These are phyloP conservation scores for Numida meleagris DNA, from an alignment of 2,113 vertebrate species.

Conservation along the genomic window DNA sequence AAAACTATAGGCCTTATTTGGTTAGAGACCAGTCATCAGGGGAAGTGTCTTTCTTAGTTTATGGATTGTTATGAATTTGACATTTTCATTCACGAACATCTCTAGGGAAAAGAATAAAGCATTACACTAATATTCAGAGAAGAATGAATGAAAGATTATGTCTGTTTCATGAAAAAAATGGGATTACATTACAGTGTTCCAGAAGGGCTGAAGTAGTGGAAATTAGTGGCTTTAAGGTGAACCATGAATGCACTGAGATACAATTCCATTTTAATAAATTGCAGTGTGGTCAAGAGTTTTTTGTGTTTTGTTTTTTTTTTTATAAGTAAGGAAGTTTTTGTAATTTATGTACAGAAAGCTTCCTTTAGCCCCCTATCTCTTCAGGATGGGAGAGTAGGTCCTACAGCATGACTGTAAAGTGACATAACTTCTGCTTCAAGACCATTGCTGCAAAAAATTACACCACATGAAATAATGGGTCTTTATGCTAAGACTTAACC, in stretches of 20 bases:
- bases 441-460: not conserved
- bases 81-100: not conserved
- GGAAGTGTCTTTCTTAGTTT: not conserved
- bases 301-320: not conserved
- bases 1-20: not conserved
- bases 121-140: not conserved
- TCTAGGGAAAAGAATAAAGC: not conserved
- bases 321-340: not conserved
- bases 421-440: not conserved
- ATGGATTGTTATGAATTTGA: not conserved
- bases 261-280: not conserved
- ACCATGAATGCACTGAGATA: not conserved
- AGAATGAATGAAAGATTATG: not conserved
- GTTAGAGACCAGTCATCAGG: not conserved
- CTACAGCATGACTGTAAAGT: not conserved
- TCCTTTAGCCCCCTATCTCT: not conserved
- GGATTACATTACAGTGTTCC: not conserved
- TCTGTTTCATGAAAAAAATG: not conserved
- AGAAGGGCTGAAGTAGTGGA: not conserved
- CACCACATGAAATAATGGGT: not conserved
- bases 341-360: not conserved
- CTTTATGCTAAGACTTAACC: not conserved
- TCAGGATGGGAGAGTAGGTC: not conserved
- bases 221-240: not conserved
- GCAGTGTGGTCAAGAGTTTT: not conserved